A percentile compares a stretch with the other conserved stretches of the same genome.
Conservation (phyloP, 2,888 invertebrate genomes). For the Caenorhabditis becei region DNA sequence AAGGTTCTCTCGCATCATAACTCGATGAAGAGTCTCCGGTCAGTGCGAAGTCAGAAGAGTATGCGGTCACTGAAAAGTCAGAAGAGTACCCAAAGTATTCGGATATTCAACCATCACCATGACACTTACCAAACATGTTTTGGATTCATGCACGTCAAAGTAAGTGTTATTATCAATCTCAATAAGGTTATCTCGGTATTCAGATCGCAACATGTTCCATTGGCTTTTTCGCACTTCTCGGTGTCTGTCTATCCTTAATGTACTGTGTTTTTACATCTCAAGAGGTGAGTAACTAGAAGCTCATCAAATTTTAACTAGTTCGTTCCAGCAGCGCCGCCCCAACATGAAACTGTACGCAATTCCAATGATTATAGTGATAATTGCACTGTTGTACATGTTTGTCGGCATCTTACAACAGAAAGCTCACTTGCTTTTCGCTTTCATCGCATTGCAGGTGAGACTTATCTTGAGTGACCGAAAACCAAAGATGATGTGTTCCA, state of each 20-base stretch:
- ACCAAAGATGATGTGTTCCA: conserved; percentile 20
- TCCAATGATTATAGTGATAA: conserved; percentile 67
- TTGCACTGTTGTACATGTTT: conserved; percentile 72
- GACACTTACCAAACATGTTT: conserved; percentile 70
- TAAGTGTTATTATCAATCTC: neutral
- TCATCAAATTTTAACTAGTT: too few relatives aligned
- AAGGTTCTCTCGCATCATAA: conserved; percentile 61
- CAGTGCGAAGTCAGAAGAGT: conserved; percentile 59
- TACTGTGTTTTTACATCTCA: conserved; percentile 69
- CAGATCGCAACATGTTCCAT: conserved; percentile 69
- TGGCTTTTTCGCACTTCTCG: conserved; percentile 68
- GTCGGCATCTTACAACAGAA: conserved; percentile 73
- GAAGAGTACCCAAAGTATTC: conserved; percentile 64
- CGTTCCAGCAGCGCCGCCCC: conserved; percentile 58
- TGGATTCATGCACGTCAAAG: conserved; percentile 70
- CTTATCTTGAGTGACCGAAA: neutral
- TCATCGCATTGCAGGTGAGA: conserved; percentile 70
- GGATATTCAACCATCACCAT: conserved; percentile 73
- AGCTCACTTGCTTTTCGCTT: conserved; percentile 68
- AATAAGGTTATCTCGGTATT: neutral
- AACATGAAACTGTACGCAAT: conserved; percentile 67
- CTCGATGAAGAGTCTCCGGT: conserved; percentile 63
- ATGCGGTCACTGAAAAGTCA: conserved; percentile 62
- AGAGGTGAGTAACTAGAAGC: conserved; percentile 45
- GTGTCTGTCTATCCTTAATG: conserved; percentile 64